phyloP scores from a whole-genome alignment of 2,797 vertebrate species.

The Atherinosoma microstoma region DNA sequence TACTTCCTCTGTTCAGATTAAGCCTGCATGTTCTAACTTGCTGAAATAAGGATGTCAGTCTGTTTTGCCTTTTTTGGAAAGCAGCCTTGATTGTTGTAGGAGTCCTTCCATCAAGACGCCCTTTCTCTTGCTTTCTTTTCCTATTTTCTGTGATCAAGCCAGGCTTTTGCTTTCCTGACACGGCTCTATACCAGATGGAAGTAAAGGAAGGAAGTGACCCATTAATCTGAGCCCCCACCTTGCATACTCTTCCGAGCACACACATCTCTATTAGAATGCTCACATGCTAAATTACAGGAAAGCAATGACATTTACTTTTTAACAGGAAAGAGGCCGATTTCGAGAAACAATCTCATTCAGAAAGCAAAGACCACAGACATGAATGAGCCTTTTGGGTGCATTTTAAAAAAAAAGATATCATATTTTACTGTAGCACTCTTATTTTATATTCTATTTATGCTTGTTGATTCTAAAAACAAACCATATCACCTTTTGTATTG shows the following conservation, averaged over 20 bases:
- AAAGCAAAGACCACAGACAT: slow-evolving; percentile 4
- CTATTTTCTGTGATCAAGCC: background rate
- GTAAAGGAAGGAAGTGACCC: slow-evolving; percentile 57
- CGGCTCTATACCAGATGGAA: slow-evolving; percentile 1
- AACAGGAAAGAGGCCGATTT: slow-evolving; percentile 27
- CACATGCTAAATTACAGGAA: slow-evolving; percentile 44
- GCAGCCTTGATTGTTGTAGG: background rate
- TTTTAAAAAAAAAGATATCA: background rate
- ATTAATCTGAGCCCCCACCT: background rate
- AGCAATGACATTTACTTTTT: slow-evolving; percentile 6
- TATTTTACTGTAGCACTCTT: background rate
- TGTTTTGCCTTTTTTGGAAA: background rate
- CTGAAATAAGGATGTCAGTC: background rate
- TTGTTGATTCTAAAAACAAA: too few relatives aligned
- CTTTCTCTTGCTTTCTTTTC: slow-evolving; percentile 48
- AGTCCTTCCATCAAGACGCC: background rate
- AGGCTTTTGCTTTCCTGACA: slow-evolving; percentile 15
- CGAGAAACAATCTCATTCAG: background rate
- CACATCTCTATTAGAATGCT: background rate
- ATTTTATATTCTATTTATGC: background rate
- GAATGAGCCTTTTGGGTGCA: background rate
- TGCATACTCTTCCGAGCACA: slow-evolving; percentile 2
- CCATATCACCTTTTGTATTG: too few relatives aligned
- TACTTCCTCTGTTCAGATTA: background rate
- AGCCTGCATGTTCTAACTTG: background rate